Base-by-base conservation (phyloP, 2,797 vertebrate genomes). In the Clarias pachynema region DNA sequence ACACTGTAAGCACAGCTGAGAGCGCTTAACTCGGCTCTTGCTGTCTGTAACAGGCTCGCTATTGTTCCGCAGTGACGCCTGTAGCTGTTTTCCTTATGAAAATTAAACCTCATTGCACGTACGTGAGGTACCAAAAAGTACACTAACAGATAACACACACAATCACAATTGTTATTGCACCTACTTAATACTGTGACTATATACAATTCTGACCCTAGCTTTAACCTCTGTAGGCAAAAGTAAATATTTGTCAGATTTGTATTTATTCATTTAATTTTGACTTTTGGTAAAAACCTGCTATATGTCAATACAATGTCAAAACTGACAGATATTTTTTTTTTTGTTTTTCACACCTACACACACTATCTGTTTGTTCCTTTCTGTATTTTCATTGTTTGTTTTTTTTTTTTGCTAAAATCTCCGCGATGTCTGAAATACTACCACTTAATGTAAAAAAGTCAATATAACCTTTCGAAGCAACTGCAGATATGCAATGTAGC, bases 1-100 rank as follows among this genome's bases (percentile, higher is more conserved):
- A 93, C 84, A 85, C 89, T 95, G 95, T 95, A 94, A 95, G 92
- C 94, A 96, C 95, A 96, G 96, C 95, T 96, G 96, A 96, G 89
- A 95, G 90, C 88, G 93, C 93, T 96, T 95, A 95, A 94, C 88
- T 92, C 89, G 69, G 26, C 88, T 37, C 93, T 92, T 81, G 88
- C 89, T 92, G 85, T 66, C 85, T 90, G 90, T 86, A 92, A 80
- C 90, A 95, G 93, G 93, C 93, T 93, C 87, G 82, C 85, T 90
- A 93, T 93, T 96, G 92, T 95, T 91, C 86, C 84, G 84, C 16
- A 87, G 90, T 91, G 77, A 87, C 89, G 90, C 91, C 90, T 91
- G 91, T 89, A 93, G 91, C 90, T 91, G 88, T 92, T 91, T 93
- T 92, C 91, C 88, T 92, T 93, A 92, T 89, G 89, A 90, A 95